phyloP scores from a whole-genome alignment of 2,888 invertebrate species.

The Allygus modestus region DNA sequence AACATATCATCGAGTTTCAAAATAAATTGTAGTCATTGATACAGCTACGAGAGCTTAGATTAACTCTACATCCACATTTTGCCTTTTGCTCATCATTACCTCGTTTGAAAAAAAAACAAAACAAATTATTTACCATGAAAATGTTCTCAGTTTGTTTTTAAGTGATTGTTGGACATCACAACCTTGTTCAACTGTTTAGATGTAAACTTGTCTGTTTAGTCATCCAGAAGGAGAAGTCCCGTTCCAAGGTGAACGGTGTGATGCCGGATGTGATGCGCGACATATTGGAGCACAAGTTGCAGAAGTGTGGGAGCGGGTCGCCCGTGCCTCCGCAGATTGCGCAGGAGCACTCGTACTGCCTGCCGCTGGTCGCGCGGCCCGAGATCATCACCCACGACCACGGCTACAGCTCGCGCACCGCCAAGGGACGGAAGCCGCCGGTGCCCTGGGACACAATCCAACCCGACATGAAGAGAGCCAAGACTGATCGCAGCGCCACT shows the following conservation, averaged over 20 bases:
- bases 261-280: conserved; percentile 26
- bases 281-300: conserved; percentile 10
- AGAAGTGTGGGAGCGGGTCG: conserved; percentile 47
- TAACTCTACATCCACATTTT: too few species aligned
- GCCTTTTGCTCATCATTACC: too few species aligned
- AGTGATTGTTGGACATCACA: too few species aligned
- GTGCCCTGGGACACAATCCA: not conserved
- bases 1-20: too few species aligned
- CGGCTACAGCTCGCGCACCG: conserved; percentile 66
- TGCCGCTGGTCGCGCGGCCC: conserved; percentile 54
- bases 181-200: too few species aligned
- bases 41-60: too few species aligned
- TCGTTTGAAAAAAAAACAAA: too few species aligned
- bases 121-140: too few species aligned
- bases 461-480: conserved; percentile 46
- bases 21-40: too few species aligned
- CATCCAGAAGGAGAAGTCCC: not conserved
- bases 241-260: conserved; percentile 15
- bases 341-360: conserved; percentile 74
- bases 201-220: not conserved
- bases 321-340: conserved; percentile 68
- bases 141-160: too few species aligned
- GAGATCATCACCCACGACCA: conserved; percentile 69
- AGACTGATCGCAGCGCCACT: conserved; percentile 1
- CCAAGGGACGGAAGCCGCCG: not conserved